Percentiles rank a stretch among this genome's conserved stretches.
Evolutionary conservation across 2,113 vertebrate genomes (phyloP).

Genomic region (Proteles cristata): DNA sequence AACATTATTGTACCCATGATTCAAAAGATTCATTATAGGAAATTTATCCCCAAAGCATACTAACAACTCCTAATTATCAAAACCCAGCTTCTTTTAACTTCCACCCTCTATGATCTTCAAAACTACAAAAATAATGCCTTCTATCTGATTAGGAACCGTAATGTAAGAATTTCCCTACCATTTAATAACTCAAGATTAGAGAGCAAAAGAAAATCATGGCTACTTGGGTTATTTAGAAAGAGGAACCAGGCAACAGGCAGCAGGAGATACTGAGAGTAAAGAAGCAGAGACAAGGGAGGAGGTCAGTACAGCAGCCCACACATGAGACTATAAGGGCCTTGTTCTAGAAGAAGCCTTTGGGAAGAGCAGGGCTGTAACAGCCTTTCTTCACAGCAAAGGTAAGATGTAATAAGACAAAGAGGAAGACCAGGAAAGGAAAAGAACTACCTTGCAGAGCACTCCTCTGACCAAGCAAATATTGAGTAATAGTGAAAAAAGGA

Average conservation of each 20-base stretch:
- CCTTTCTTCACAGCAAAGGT: not conserved
- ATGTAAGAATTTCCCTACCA: not conserved
- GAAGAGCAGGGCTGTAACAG: accelerated
- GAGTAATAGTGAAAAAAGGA: not conserved
- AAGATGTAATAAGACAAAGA: accelerated
- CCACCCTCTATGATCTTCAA: not conserved
- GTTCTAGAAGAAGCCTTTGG: accelerated
- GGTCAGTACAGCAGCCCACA: not conserved
- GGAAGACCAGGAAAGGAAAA: accelerated
- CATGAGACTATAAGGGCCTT: accelerated
- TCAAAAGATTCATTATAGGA: not conserved
- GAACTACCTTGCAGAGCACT: not conserved
- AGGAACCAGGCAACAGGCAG: not conserved
- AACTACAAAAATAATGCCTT: not conserved
- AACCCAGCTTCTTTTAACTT: not conserved
- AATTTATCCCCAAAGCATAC: not conserved
- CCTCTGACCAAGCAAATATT: not conserved
- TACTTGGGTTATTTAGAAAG: not conserved
- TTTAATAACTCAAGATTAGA: not conserved
- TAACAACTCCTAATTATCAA: not conserved
- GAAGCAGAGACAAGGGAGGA: not conserved
- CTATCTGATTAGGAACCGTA: not conserved
- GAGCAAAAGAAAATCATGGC: not conserved
- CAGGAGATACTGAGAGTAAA: not conserved
- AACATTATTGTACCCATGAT: not conserved